Base-by-base conservation (phyloP, 2,888 invertebrate genomes). In the Diogma glabrata region DNA sequence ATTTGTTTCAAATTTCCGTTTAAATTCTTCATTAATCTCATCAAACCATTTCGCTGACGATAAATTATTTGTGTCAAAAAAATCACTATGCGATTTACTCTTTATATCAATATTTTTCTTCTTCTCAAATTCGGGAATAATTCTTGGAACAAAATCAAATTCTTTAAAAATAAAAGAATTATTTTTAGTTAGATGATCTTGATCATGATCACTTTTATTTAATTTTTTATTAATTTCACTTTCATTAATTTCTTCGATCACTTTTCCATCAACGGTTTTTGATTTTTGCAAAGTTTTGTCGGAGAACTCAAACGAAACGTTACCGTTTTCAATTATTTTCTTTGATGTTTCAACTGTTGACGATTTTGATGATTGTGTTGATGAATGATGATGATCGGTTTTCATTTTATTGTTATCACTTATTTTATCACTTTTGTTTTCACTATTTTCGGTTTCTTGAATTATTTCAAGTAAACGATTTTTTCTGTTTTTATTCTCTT, bases 141-240 rank as follows among this genome's bases (percentile, higher is more conserved):
- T 62, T 53, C 65, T 64, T 3, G 69, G 67, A n/a, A 67, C 59
- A 28, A 64, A 62, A 51, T 70, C 68, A 54, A 70, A 69, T 59
- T 70, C 69, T 61, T 69, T 70, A 63, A 69, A 67, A 28, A 69
- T 60, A 50, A 46, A 52, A 56, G 61, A 64, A 55, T 69, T 67
- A 57, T 61, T 63, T 55, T 66, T 66, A 57, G 20, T 43, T 9
- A 43, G 23, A 22, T 43, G 20, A 23, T 43, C 43, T 14, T 14
- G 43, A 22, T n/a, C 17, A 36, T 50, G 51, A 40, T 49, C 49
- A 16, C 55, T 54, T 53, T 57, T 60, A 57, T 58, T 59, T 56
- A 23, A 51, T 30, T 51, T 28, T 24, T 51, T 43, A 45, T 46
- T 51, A 17, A 47, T 45, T 28, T 33, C 33, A 7, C 38, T 47